Evolutionary conservation across 2,113 vertebrate genomes (phyloP).

Genomic region (Embiotoca jacksoni): DNA sequence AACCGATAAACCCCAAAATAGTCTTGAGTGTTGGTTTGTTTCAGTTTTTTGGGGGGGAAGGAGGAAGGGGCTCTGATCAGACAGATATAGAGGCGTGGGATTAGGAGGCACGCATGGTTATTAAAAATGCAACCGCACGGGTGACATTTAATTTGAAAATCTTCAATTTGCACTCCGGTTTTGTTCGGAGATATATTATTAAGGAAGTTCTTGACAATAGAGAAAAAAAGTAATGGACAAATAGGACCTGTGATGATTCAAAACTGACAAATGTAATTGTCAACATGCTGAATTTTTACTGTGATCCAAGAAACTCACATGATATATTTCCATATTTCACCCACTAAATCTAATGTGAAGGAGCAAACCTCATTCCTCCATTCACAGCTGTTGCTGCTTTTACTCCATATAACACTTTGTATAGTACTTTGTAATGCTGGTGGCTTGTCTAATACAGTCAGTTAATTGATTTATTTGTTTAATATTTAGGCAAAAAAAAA

Average conservation of each 20-base stretch:
- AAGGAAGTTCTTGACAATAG: conserved; percentile 20
- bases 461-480: too few species aligned
- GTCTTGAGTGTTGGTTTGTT: conserved; percentile 25
- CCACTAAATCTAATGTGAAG: too few species aligned
- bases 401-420: too few species aligned
- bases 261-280: conserved; percentile 20
- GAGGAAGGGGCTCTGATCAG: conserved; percentile 14
- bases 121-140: conserved; percentile 72
- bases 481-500: too few species aligned
- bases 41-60: conserved; percentile 15
- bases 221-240: conserved; percentile 12
- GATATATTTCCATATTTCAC: too few species aligned
- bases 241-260: conserved; percentile 3
- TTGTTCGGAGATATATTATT: conserved; percentile 63
- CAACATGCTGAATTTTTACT: not conserved
- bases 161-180: conserved; percentile 63
- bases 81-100: conserved; percentile 47
- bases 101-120: conserved; percentile 59
- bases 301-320: not conserved
- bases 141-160: conserved; percentile 71
- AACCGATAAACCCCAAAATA: conserved; percentile 36
- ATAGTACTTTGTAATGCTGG: too few species aligned
- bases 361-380: too few species aligned
- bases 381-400: too few species aligned
- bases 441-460: too few species aligned